Base-by-base conservation (phyloP, 2,113 vertebrate genomes). In the Hemiprocne comata region DNA sequence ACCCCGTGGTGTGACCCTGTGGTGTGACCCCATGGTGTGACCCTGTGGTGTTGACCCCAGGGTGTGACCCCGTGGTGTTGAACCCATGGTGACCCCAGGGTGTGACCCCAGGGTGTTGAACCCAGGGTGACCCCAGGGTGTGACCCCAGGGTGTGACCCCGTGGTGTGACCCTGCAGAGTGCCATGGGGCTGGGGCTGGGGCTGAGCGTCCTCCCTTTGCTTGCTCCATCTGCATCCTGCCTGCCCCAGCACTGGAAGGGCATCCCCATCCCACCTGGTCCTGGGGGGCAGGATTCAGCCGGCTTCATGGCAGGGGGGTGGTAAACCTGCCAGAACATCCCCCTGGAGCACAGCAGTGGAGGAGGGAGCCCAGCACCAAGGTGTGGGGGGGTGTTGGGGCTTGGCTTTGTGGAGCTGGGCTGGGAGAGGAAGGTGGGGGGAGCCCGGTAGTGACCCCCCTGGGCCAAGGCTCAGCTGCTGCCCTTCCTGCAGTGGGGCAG, bases 301-400 rank as follows among this genome's bases (percentile, higher is more conserved):
- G 9, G 17, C n/a, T 55, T 28, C 74, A 8, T 7, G 28, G 70
- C 24, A 14, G 8, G 4, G 4, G 6, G 17, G n/a, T 12, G 16
- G 48, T 15, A 17, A 83, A 19, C 33, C 18, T 62, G 14, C 26
- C 46, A 1, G 0, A 15, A 5, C 16, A 62, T 72, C 36, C 36
- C 36, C 25, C 11, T 7, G 0, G 3, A 38, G 62, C 2, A 0
- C 62, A 70, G 50, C 44, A 10, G 14, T 1, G 0, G n/a, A 5
- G 9, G 4, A 34, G 87, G 69, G 61, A 69, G 26, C n/a, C 50
- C 85, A 61, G 10, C 1, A 0, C 65, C 8, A 3, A 29, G 33
- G 40, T 42, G 40, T 3, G 33, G 4, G 16, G 19, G 8, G 17
- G 15, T 3, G 50, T 19, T 11, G 26, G 38, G 62, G 18, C 21